phyloP scores from a whole-genome alignment of 53 echinoderm and acorn worm genomes.

The Echinometra lucunter region DNA sequence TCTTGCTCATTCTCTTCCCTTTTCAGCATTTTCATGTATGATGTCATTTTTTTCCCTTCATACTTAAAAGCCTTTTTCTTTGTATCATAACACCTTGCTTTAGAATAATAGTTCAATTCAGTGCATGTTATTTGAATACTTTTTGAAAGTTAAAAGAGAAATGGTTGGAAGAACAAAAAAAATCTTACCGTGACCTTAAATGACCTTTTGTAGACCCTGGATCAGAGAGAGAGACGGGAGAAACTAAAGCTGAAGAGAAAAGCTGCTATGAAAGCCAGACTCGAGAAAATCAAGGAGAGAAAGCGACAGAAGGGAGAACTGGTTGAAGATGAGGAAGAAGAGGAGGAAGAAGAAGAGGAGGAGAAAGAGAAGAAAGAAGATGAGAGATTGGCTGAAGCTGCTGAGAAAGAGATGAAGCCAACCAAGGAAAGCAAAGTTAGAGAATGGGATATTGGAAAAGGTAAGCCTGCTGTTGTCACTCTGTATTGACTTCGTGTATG shows the following conservation, averaged over 20 bases:
- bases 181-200: too few relatives aligned
- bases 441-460: conserved; percentile 83
- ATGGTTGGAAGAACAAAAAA: background rate
- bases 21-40: too few relatives aligned
- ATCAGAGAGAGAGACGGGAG: conserved; percentile 85
- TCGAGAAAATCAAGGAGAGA: conserved; percentile 94
- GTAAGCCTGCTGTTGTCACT: too few relatives aligned
- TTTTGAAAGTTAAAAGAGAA: background rate
- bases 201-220: conserved; percentile 73
- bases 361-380: conserved; percentile 67
- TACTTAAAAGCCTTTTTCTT: too few relatives aligned
- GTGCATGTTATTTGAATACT: too few relatives aligned
- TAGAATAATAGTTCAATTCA: too few relatives aligned
- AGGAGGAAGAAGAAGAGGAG: conserved; percentile 51
- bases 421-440: conserved; percentile 47
- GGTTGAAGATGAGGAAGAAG: conserved; percentile 60
- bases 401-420: background rate
- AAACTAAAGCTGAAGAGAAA: conserved; percentile 94
- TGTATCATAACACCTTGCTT: too few relatives aligned
- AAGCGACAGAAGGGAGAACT: conserved; percentile 75
- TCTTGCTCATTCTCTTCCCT: too few relatives aligned
- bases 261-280: conserved; percentile 86
- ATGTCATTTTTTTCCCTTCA: too few relatives aligned
- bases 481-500: too few relatives aligned
- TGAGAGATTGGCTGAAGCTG: background rate